Base-by-base conservation (phyloP, 2,113 vertebrate genomes). In the Plotosus lineatus region DNA sequence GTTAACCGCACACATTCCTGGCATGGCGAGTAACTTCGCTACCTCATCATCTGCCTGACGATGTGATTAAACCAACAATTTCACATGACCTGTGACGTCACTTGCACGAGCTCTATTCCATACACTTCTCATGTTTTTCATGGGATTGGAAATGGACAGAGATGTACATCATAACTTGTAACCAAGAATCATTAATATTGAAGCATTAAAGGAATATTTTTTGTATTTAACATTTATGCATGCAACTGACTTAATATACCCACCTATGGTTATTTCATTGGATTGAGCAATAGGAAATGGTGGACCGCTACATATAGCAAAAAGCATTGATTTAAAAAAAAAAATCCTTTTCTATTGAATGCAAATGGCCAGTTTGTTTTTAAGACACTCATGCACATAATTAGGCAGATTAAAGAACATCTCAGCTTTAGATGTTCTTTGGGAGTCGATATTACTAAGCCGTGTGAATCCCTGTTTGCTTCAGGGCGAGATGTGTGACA, bases 391-490 rank as follows among this genome's bases (percentile, higher is more conserved):
- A 92, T 95, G 93, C 94, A 90, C 93, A 93, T 95, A 65, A 68
- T 91, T 95, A 94, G 94, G 93, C 89, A 65, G 33, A 72, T 72
- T 53, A 75, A 87, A 83, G 81, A 84, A 48, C 66, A 80, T 84
- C 77, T 78, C 81, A 85, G 61, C 81, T 83, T 78, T 71, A 83
- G 83, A 83, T 85, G 95, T 89, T 91, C 88, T 94, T 40, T 95
- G 94, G 94, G 94, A 96, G 92, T 95, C 94, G 92, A 95, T 95
- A 92, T 95, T 95, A 96, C 96, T 97, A 96, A 96, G 95, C 95
- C 95, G 95, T 97, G 94, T 97, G 95, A 96, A 96, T 97, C 95
- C 95, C 95, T 97, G 96, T 97, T 95, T 98, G 96, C 96, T 97
- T 96, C 96, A 97, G 96, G 96, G 95, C 94, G 93, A 96, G 95